Evolutionary conservation across 2,888 invertebrate species (phyloP).

Genomic region (Ommatoiulus sabulosus): DNA sequence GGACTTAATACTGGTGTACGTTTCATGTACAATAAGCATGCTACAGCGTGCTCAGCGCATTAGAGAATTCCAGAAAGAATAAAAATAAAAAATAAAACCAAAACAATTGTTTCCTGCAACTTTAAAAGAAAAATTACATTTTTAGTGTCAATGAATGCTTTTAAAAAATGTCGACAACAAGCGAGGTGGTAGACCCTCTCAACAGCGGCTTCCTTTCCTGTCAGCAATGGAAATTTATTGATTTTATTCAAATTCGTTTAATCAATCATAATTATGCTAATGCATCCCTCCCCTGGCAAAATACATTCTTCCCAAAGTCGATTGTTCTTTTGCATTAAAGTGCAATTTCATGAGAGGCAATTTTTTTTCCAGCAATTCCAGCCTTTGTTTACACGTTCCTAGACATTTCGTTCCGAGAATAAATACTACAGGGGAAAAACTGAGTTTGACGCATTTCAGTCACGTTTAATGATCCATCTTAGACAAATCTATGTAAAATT

Average conservation of each 20-base stretch:
- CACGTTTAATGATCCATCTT: slow-evolving; percentile 13
- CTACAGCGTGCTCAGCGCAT: no score
- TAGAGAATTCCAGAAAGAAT: no score
- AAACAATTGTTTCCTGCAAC: no score
- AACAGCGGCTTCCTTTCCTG: not conserved
- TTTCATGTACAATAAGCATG: no score
- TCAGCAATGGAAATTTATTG: slow-evolving; percentile 5
- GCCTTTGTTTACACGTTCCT: not conserved
- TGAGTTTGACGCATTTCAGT: not conserved
- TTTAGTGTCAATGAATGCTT: no score
- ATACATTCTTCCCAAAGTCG: not conserved
- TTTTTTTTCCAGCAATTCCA: not conserved
- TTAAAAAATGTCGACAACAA: no score
- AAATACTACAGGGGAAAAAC: not conserved
- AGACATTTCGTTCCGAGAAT: not conserved
- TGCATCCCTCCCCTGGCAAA: not conserved
- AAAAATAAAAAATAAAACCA: no score
- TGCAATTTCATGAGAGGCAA: not conserved
- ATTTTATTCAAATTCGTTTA: slow-evolving; percentile 32
- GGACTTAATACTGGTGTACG: no score
- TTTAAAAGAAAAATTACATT: no score
- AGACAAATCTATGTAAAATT: not conserved
- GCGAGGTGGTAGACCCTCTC: no score
- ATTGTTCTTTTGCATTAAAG: slow-evolving; percentile 1
- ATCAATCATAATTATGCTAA: slow-evolving; percentile 38